Percentiles rank a stretch among this genome's conserved stretches.
These are phyloP conservation scores for Lagocephalus sceleratus DNA, from an alignment of 2,797 vertebrate species.

Conservation along the genomic window DNA sequence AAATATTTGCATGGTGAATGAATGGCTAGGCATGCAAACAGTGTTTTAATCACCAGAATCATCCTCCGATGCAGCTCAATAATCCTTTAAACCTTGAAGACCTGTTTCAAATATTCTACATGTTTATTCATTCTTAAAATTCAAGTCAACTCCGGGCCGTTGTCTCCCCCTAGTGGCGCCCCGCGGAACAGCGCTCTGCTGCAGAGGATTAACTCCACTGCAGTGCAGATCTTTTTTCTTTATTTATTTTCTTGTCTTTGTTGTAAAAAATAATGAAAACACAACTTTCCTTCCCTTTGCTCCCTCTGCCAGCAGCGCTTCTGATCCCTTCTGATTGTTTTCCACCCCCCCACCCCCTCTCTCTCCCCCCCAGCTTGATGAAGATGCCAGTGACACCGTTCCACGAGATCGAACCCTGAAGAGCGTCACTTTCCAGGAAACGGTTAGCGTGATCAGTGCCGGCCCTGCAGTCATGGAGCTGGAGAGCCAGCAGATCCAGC, in stretches of 20 bases:
- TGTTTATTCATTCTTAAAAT: too few relatives aligned
- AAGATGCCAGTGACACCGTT: constrained; percentile 84
- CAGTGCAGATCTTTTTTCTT: constrained; percentile 44
- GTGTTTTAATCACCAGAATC: too few relatives aligned
- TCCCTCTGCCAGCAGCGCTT: background rate
- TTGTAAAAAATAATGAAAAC: background rate
- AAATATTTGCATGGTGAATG: too few relatives aligned
- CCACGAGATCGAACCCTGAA: constrained; percentile 79
- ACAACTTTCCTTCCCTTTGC: background rate
- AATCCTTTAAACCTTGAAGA: too few relatives aligned
- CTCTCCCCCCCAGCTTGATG: constrained; percentile 63
- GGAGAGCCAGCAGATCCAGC: constrained; percentile 84
- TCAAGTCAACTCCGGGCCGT: background rate
- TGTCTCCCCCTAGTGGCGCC: constrained; percentile 30
- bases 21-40: too few relatives aligned
- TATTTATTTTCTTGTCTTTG: constrained; percentile 11
- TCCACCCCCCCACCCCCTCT: constrained; percentile 19
- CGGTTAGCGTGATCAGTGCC: constrained; percentile 77
- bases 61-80: too few relatives aligned
- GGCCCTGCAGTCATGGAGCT: constrained; percentile 86
- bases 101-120: too few relatives aligned
- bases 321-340: constrained; percentile 17
- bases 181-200: constrained; percentile 2
- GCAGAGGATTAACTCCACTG: constrained; percentile 43
- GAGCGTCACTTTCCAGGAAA: constrained; percentile 84